Conservation (phyloP, 2,113 vertebrate species). For the Seriola rivoliana region DNA sequence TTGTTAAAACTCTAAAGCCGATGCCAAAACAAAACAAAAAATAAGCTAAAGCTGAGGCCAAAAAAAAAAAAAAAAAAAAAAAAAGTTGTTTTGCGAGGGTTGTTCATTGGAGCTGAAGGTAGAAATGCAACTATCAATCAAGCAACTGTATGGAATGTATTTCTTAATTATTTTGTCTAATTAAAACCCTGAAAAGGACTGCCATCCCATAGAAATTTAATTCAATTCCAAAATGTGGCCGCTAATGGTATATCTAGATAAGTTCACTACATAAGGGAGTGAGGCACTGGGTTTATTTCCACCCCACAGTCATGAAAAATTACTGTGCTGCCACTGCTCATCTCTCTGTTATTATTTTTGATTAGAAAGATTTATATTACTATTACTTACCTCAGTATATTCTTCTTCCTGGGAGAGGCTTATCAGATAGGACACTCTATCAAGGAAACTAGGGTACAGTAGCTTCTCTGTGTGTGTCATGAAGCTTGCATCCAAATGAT, state of each 20-base stretch:
- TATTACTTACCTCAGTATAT: background rate
- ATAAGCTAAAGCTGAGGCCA: background rate
- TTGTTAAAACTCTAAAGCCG: conserved; percentile 1
- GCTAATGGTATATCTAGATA: background rate
- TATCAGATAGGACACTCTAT: conserved; percentile 33
- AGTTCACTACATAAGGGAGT: background rate
- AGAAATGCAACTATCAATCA: background rate
- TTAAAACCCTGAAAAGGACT: background rate
- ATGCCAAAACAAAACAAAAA: conserved; percentile 17
- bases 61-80: background rate
- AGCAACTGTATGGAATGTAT: conserved; percentile 2
- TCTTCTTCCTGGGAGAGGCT: background rate
- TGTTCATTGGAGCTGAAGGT: background rate
- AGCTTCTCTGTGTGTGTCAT: conserved; percentile 29
- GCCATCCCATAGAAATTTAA: conserved; percentile 2
- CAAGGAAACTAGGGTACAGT: conserved; percentile 44
- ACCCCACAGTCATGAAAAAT: background rate
- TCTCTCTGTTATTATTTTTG: conserved; percentile 1
- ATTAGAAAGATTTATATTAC: conserved; percentile 6
- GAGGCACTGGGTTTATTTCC: background rate
- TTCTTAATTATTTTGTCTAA: conserved; percentile 14
- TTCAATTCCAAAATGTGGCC: conserved; percentile 8
- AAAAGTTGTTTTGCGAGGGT: conserved; percentile 9
- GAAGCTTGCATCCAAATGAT: conserved; percentile 45
- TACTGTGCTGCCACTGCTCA: background rate